Conservation (phyloP, 2,888 invertebrate genomes). For the Mactromeris polynyma region DNA sequence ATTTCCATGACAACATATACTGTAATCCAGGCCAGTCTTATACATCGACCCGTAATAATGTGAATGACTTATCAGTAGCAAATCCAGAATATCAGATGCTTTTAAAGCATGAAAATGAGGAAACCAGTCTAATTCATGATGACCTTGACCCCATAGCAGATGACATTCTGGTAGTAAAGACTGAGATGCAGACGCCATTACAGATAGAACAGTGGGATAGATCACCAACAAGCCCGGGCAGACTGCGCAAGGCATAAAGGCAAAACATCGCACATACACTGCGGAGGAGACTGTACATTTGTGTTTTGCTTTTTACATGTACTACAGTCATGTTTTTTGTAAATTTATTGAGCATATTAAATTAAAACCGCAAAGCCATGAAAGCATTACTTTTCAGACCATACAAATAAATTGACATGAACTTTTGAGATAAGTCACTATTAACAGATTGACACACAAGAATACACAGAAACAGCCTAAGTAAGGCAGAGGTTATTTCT, state of each 20-base stretch:
- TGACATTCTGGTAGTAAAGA: constrained; percentile 20
- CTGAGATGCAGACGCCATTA: constrained; percentile 52
- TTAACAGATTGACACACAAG: too few species aligned
- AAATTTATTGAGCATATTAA: too few species aligned
- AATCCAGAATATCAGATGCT: constrained; percentile 31
- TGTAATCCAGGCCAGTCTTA: neutral
- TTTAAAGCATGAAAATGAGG: constrained; percentile 24
- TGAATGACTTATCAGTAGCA: neutral
- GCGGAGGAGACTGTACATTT: too few species aligned
- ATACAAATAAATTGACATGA: too few species aligned
- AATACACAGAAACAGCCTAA: too few species aligned
- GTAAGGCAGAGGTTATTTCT: too few species aligned
- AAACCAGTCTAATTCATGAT: constrained; percentile 6
- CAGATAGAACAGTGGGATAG: constrained; percentile 68
- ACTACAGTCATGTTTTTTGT: too few species aligned
- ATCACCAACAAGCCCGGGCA: constrained; percentile 69
- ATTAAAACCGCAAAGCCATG: too few species aligned
- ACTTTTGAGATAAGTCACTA: too few species aligned
- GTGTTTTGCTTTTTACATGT: too few species aligned
- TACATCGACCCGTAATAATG: neutral
- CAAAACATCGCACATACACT: too few species aligned
- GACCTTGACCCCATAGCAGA: constrained; percentile 26
- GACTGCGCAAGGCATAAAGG: constrained; percentile 35
- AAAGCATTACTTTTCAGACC: too few species aligned
- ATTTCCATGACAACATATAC: constrained; percentile 46